Evolutionary conservation across 2,797 vertebrate genomes (phyloP).

Genomic region (Lerista edwardsae): DNA sequence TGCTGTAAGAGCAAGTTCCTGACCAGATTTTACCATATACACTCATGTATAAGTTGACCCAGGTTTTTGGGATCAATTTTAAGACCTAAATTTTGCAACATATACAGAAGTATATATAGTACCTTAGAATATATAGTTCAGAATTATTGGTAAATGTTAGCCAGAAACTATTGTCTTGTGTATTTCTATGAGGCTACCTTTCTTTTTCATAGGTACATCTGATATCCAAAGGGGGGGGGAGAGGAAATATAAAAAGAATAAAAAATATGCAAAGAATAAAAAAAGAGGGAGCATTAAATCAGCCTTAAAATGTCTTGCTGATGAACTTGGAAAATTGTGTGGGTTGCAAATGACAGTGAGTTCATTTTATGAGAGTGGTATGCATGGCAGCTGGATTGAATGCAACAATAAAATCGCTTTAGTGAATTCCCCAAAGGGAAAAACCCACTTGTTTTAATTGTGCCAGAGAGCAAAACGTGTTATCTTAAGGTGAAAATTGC

Average conservation of each 20-base stretch:
- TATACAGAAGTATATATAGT: too few relatives aligned
- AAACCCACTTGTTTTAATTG: conserved; percentile 2
- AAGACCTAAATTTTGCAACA: too few relatives aligned
- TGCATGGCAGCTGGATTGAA: not conserved
- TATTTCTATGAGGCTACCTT: not conserved
- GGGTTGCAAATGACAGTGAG: not conserved
- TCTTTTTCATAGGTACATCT: not conserved
- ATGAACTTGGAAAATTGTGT: conserved; percentile 13
- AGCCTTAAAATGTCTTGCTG: conserved; percentile 6
- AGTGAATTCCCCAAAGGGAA: conserved; percentile 15
- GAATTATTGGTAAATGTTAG: not conserved
- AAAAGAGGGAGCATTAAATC: not conserved
- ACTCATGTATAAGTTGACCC: too few relatives aligned
- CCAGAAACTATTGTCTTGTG: not conserved
- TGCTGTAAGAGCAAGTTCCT: too few relatives aligned
- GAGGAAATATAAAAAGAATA: too few relatives aligned
- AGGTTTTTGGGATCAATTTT: too few relatives aligned
- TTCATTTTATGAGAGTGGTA: not conserved
- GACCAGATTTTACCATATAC: too few relatives aligned
- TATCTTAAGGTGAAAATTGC: conserved; percentile 34
- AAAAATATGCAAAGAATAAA: not conserved
- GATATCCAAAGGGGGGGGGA: not conserved
- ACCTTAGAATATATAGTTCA: not conserved
- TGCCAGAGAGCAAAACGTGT: conserved; percentile 10
- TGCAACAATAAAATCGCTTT: conserved; percentile 23